A percentile compares a stretch with the other conserved stretches of the same genome.
phyloP scores from a whole-genome alignment of 2,888 invertebrate genomes.

The Cephus spinipes region DNA sequence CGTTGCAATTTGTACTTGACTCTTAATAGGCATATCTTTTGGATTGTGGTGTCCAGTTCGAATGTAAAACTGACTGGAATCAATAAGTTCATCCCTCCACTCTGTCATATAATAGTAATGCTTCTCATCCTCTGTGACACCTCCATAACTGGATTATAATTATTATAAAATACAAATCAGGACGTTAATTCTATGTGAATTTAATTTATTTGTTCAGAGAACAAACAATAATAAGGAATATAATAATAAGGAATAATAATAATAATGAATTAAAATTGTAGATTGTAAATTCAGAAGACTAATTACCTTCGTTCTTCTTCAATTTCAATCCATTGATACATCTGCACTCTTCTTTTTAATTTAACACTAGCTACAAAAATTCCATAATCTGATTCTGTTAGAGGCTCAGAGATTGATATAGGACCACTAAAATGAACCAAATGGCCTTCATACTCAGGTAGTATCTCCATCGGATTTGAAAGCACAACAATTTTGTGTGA shows the following conservation, averaged over 20 bases:
- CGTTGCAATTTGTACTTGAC: conserved; percentile 80
- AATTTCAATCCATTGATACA: conserved; percentile 92
- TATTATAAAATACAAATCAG: no score
- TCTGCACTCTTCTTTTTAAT: conserved; percentile 86
- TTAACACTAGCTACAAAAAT: conserved; percentile 87
- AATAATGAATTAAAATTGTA: background rate
- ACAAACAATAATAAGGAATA: conserved; percentile 9
- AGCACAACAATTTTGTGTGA: conserved; percentile 71
- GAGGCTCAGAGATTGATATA: conserved; percentile 80
- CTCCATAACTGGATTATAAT: conserved; percentile 41
- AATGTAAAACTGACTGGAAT: conserved; percentile 83
- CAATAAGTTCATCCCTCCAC: conserved; percentile 86
- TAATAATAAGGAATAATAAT: background rate
- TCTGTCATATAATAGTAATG: conserved; percentile 86
- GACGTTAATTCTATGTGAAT: no score
- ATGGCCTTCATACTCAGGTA: conserved; percentile 77
- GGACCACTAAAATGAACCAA: conserved; percentile 84
- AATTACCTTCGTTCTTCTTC: conserved; percentile 72
- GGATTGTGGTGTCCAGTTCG: conserved; percentile 87
- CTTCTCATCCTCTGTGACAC: conserved; percentile 70
- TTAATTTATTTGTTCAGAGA: no score
- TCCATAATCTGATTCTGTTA: conserved; percentile 88
- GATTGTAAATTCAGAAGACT: background rate
- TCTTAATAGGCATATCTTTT: conserved; percentile 77
- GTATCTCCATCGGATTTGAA: conserved; percentile 66